A percentile compares a stretch with the other conserved stretches of the same genome.
phyloP scores from a whole-genome alignment of 2,113 vertebrate species.

The Elanoides forficatus region DNA sequence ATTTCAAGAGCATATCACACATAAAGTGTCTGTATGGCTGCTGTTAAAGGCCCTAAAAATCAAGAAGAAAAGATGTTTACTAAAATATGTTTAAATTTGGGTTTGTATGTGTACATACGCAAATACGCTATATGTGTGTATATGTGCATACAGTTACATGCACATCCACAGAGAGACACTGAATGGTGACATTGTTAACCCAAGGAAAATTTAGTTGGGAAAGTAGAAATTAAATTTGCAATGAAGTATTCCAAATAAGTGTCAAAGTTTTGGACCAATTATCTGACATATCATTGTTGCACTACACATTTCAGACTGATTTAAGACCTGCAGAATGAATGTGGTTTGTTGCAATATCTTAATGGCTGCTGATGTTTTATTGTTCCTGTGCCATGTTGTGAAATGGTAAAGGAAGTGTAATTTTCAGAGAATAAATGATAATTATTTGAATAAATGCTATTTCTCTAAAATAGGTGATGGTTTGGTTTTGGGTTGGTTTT shows the following conservation, averaged over 20 bases:
- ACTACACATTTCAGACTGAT: neutral
- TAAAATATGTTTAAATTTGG: neutral
- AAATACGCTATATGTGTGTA: neutral
- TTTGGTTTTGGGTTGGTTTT: no score
- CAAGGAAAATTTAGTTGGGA: neutral
- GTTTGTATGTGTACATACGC: neutral
- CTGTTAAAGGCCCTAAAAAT: neutral
- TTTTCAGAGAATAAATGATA: neutral
- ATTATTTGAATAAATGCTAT: neutral
- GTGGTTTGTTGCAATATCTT: neutral
- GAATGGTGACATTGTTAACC: neutral
- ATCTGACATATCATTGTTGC: neutral
- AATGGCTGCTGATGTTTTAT: neutral
- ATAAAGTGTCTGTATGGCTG: neutral
- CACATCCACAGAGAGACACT: neutral
- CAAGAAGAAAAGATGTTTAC: neutral
- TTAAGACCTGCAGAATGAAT: constrained; percentile 3
- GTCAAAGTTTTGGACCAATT: neutral
- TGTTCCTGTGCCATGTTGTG: neutral
- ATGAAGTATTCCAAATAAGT: neutral
- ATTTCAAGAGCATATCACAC: neutral
- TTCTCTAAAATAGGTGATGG: neutral
- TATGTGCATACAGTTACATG: neutral
- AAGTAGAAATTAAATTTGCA: neutral
- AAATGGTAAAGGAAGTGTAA: neutral